These are phyloP conservation scores for Thymelicus sylvestris DNA, from an alignment of 2,888 invertebrate species.

Conservation along the genomic window DNA sequence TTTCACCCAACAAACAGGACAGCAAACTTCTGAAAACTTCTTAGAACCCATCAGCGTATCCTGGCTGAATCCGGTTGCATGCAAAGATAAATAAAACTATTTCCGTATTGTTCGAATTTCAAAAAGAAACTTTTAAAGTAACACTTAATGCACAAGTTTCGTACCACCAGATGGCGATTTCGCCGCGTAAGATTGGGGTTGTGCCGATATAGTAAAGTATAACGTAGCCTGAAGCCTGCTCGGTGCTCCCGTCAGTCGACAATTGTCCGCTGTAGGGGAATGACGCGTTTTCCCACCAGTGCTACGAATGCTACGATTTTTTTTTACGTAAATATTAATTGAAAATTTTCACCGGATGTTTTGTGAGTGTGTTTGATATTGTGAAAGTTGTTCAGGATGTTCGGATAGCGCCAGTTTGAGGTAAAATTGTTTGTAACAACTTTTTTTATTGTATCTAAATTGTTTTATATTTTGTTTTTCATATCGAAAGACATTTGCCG, in stretches of 20 bases:
- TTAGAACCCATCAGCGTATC: slow-evolving; percentile 28
- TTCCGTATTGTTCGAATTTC: slow-evolving; percentile 51
- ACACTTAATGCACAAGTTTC: slow-evolving; percentile 58
- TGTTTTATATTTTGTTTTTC: not conserved
- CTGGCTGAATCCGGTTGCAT: slow-evolving; percentile 27
- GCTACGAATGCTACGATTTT: slow-evolving; percentile 19
- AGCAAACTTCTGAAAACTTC: slow-evolving; percentile 21
- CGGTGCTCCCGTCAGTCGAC: slow-evolving; percentile 47
- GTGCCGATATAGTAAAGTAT: slow-evolving; percentile 35
- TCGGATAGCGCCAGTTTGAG: slow-evolving; percentile 24
- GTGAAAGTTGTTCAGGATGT: slow-evolving; percentile 40
- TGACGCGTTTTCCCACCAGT: slow-evolving; percentile 43
- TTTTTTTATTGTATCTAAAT: not conserved
- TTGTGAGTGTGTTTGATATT: slow-evolving; percentile 42
- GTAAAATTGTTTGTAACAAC: slow-evolving; percentile 26
- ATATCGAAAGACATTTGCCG: not conserved
- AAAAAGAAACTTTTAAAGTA: slow-evolving; percentile 45
- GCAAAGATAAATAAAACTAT: slow-evolving; percentile 39
- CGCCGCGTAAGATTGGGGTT: slow-evolving; percentile 39
- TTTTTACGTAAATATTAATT: slow-evolving; percentile 38
- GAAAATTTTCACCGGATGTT: slow-evolving; percentile 35
- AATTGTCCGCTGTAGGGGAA: slow-evolving; percentile 42
- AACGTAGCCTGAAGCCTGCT: slow-evolving; percentile 7
- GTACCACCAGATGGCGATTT: slow-evolving; percentile 57
- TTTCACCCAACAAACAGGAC: not conserved